Evolutionary conservation across 2,797 vertebrate species (phyloP).

Genomic region (Hippopotamyrus pictus): DNA sequence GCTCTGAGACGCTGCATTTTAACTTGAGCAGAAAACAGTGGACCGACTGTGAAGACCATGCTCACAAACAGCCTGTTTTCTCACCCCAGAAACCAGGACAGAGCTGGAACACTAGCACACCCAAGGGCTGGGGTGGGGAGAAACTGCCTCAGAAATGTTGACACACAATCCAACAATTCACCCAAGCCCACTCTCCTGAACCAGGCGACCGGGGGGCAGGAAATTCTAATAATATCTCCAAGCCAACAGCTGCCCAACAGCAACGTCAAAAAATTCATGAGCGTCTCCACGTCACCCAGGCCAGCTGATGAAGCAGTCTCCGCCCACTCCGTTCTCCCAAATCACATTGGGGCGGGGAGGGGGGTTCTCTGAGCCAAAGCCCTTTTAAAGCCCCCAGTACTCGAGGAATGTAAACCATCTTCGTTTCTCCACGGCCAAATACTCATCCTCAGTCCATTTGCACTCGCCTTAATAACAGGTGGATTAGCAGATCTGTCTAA

Average conservation of each 20-base stretch:
- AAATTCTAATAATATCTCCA: background rate
- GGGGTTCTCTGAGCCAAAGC: background rate
- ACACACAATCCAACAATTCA: background rate
- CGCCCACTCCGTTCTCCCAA: background rate
- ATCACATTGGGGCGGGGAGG: background rate
- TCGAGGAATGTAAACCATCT: background rate
- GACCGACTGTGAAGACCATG: background rate
- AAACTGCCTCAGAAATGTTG: background rate
- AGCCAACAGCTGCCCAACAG: background rate
- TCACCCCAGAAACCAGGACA: slow-evolving; percentile 16
- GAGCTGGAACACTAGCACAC: slow-evolving; percentile 12
- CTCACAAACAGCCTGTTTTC: slow-evolving; percentile 13
- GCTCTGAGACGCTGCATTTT: background rate
- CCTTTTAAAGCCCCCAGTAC: background rate
- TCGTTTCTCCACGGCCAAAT: background rate
- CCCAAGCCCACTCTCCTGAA: background rate
- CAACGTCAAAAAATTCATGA: background rate
- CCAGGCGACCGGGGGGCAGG: background rate
- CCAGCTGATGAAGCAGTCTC: background rate
- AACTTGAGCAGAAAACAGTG: background rate
- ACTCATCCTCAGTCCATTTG: background rate
- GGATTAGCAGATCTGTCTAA: slow-evolving; percentile 5
- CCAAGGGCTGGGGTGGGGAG: background rate
- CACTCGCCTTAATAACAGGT: background rate
- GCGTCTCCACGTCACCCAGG: background rate